Evolutionary conservation across 2,888 invertebrate species (phyloP).

Genomic region (Bedellia somnulentella): DNA sequence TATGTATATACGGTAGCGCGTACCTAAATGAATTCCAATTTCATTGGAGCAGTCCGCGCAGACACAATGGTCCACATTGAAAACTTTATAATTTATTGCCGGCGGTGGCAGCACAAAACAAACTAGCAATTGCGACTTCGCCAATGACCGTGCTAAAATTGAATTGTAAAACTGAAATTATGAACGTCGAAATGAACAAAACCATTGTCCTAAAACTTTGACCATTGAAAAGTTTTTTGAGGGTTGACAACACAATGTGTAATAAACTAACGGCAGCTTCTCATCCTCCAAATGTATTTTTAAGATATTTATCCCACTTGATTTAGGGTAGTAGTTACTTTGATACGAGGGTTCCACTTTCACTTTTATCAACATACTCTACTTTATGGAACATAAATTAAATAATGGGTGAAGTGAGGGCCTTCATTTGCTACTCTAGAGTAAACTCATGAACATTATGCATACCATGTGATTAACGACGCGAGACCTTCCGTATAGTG

Average conservation of each 20-base stretch:
- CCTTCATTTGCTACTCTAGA: too few species aligned
- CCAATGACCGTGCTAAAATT: slow-evolving; percentile 23
- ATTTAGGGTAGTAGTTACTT: too few species aligned
- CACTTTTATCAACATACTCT: too few species aligned
- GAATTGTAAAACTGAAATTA: slow-evolving; percentile 20
- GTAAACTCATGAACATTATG: too few species aligned
- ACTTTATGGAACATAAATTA: too few species aligned
- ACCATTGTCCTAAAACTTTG: slow-evolving; percentile 9
- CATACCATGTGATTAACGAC: slow-evolving; percentile 1
- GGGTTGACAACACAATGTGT: slow-evolving; percentile 1
- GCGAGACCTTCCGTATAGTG: not conserved
- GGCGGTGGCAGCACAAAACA: slow-evolving; percentile 28
- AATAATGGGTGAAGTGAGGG: too few species aligned
- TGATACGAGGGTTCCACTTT: not conserved
- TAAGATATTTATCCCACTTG: too few species aligned
- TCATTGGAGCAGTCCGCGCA: slow-evolving; percentile 2
- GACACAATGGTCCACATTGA: slow-evolving; percentile 23
- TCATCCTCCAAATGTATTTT: too few species aligned
- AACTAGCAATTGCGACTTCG: slow-evolving; percentile 28
- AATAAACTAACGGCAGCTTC: not conserved
- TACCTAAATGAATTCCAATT: slow-evolving; percentile 1
- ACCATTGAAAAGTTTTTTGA: slow-evolving; percentile 1
- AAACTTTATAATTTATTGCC: slow-evolving; percentile 40
- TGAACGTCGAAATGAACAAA: slow-evolving; percentile 12
- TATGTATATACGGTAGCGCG: not conserved